phyloP scores from a whole-genome alignment of 35 echinoderm and acorn worm genomes.

The Diadema setosum region DNA sequence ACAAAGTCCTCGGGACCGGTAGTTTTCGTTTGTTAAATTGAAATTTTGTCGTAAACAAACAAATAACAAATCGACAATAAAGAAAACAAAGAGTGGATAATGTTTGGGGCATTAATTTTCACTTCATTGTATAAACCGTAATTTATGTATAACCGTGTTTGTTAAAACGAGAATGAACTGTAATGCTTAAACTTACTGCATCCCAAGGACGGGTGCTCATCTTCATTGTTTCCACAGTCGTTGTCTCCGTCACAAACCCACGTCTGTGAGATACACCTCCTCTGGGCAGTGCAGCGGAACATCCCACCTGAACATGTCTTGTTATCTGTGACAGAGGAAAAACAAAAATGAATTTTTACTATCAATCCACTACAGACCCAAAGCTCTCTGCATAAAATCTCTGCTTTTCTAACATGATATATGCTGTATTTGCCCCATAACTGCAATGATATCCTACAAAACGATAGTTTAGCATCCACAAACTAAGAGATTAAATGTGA shows the following conservation, averaged over 20 bases:
- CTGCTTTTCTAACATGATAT: background rate
- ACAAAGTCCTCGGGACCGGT: too few relatives aligned
- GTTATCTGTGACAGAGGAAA: background rate
- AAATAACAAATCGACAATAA: too few relatives aligned
- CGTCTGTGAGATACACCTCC: conserved; percentile 51
- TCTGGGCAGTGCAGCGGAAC: conserved; percentile 54
- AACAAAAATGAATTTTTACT: background rate
- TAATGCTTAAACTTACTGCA: conserved; percentile 47
- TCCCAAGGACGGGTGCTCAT: conserved; percentile 39
- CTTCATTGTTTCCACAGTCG: conserved; percentile 80
- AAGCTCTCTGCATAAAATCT: background rate
- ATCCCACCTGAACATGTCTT: conserved; percentile 33
- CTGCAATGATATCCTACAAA: background rate
- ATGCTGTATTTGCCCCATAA: background rate
- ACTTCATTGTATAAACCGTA: too few relatives aligned
- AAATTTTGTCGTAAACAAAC: too few relatives aligned
- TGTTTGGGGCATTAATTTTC: too few relatives aligned
- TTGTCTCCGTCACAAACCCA: conserved; percentile 95
- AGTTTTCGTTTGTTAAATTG: too few relatives aligned
- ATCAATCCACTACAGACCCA: background rate
- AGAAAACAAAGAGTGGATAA: too few relatives aligned
- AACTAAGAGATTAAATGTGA: background rate
- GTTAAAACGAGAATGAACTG: too few relatives aligned
- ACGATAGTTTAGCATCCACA: background rate
- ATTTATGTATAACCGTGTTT: too few relatives aligned